phyloP scores from a whole-genome alignment of 1,140 invertebrate species.

The Trypoxylus dichotomus region DNA sequence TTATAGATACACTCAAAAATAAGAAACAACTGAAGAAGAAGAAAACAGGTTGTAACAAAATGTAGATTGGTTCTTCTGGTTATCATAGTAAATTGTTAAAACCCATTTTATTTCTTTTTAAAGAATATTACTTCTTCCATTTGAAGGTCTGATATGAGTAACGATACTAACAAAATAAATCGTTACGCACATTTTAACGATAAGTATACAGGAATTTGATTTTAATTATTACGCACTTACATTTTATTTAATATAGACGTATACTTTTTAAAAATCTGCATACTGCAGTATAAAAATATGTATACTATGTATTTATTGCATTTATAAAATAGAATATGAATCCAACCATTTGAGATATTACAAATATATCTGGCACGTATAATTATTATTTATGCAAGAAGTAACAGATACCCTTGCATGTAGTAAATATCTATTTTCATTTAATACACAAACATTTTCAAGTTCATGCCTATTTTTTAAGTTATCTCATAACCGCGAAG shows the following conservation, averaged over 20 bases:
- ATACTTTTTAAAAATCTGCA: constrained; percentile 26
- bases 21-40: no score
- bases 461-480: constrained; percentile 33
- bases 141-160: neutral
- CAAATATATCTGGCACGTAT: constrained; percentile 13
- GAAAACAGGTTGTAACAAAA: no score
- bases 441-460: constrained; percentile 10
- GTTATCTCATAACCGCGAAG: constrained; percentile 42
- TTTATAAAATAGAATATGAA: neutral
- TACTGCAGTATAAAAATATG: constrained; percentile 19
- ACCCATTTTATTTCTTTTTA: neutral
- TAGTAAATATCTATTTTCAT: neutral
- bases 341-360: constrained; percentile 16
- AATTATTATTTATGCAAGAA: constrained; percentile 15
- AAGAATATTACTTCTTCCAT: neutral
- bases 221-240: neutral
- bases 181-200: neutral
- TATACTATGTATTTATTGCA: constrained; percentile 1
- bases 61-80: no score
- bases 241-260: constrained; percentile 13
- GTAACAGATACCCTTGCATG: constrained; percentile 34
- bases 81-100: no score
- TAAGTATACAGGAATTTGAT: neutral
- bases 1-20: no score
- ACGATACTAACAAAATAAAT: neutral